Conservation (phyloP, 1,140 invertebrate species). For the Formica exsecta region DNA sequence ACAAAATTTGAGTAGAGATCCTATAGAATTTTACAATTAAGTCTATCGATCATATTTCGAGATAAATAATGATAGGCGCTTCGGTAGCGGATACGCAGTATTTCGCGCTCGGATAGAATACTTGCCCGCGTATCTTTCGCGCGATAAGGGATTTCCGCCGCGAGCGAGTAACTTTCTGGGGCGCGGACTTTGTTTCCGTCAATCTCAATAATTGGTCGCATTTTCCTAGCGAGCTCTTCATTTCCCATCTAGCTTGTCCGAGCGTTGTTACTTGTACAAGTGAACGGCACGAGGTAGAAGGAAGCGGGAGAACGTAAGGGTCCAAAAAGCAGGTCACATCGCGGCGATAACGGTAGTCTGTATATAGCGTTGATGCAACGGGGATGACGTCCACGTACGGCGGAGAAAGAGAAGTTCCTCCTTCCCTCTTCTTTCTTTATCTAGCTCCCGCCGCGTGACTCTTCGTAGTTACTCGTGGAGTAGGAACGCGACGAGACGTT, state of each 20-base stretch:
- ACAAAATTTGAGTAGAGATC: no score
- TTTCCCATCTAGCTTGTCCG: conserved; percentile 33
- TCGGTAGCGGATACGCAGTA: background rate
- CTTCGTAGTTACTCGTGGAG: conserved; percentile 50
- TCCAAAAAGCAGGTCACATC: conserved; percentile 76
- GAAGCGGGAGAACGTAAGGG: conserved; percentile 29
- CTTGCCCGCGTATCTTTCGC: background rate
- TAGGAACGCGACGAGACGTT: conserved; percentile 59
- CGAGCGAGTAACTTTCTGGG: conserved; percentile 42
- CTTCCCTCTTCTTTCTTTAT: background rate
- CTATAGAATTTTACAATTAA: background rate
- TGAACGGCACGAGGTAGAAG: conserved; percentile 13
- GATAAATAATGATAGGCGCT: background rate
- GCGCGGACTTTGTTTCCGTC: conserved; percentile 33
- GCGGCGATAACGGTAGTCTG: conserved; percentile 77
- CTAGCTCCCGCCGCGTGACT: background rate
- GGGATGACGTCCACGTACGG: conserved; percentile 67
- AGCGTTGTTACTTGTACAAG: conserved; percentile 17
- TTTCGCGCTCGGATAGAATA: background rate
- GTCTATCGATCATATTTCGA: background rate
- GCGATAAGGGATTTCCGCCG: conserved; percentile 44
- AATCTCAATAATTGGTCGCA: conserved; percentile 48
- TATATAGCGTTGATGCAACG: conserved; percentile 67
- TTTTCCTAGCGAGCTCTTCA: conserved; percentile 24
- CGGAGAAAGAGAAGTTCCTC: conserved; percentile 65